Percentiles rank a stretch among this genome's conserved stretches.
Evolutionary conservation across 2,113 vertebrate species (phyloP).

Genomic region (Salvelinus fontinalis): DNA sequence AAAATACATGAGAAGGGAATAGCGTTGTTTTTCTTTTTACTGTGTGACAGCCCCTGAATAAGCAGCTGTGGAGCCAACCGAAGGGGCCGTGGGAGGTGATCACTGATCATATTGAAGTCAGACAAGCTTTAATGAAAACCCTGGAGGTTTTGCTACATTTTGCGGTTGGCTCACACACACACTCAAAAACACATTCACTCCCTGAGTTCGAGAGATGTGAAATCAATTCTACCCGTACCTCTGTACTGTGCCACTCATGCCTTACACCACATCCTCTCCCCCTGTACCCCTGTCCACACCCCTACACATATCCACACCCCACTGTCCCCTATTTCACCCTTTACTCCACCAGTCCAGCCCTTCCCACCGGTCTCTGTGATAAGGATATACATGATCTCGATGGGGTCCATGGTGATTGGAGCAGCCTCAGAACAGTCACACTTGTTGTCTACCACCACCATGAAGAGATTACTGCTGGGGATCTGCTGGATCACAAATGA

Average conservation of each 20-base stretch:
- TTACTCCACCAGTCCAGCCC: too few species aligned
- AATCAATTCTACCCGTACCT: too few species aligned
- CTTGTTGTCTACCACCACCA: slow-evolving; percentile 96
- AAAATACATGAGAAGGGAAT: slow-evolving; percentile 28
- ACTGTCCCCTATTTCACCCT: too few species aligned
- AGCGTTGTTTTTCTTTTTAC: slow-evolving; percentile 11
- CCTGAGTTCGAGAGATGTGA: too few species aligned
- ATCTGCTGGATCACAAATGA: slow-evolving; percentile 99
- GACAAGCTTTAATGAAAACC: too few species aligned
- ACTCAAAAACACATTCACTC: not conserved
- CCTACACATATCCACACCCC: not conserved
- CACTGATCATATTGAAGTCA: too few species aligned
- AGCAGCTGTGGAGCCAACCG: too few species aligned
- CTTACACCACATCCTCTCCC: not conserved
- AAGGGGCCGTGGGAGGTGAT: too few species aligned
- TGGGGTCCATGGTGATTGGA: slow-evolving; percentile 94
- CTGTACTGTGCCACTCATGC: too few species aligned
- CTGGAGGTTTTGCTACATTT: too few species aligned
- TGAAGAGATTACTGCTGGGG: slow-evolving; percentile 98
- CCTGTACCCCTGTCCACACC: slow-evolving; percentile 4
- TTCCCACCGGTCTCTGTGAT: not conserved
- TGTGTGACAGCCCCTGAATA: not conserved
- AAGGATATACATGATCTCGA: slow-evolving; percentile 99
- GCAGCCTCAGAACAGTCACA: slow-evolving; percentile 86
- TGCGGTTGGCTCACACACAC: not conserved